Conservation (phyloP, 2,113 vertebrate genomes). For the Ariopsis seemanni region DNA sequence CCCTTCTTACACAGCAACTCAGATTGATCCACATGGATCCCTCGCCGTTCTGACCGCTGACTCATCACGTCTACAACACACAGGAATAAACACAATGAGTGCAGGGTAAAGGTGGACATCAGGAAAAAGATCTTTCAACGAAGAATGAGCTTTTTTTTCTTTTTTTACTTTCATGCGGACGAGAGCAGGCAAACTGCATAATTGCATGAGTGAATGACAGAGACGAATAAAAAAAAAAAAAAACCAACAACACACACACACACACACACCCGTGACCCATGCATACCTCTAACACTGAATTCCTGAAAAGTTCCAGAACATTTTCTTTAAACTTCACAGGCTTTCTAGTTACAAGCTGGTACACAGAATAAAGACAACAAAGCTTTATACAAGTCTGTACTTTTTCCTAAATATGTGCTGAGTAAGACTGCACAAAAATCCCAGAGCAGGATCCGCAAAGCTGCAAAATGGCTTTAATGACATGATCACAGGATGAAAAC, state of each 20-base stretch:
- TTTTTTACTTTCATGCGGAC: not conserved
- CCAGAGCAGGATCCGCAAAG: not conserved
- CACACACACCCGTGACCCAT: not conserved
- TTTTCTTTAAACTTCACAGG: not conserved
- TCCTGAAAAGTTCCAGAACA: not conserved
- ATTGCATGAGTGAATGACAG: not conserved
- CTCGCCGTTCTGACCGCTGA: slow-evolving; percentile 87
- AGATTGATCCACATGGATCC: slow-evolving; percentile 94
- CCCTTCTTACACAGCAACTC: slow-evolving; percentile 97
- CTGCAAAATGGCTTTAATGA: not conserved
- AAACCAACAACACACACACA: not conserved
- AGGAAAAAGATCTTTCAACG: not conserved
- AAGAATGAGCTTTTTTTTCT: too few relatives aligned
- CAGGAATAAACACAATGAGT: slow-evolving; percentile 2
- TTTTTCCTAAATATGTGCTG: not conserved
- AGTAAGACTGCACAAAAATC: not conserved
- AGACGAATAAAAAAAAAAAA: not conserved
- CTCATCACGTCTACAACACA: slow-evolving; percentile 70
- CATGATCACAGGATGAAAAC: not conserved
- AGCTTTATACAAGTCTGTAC: not conserved
- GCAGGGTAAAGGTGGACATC: not conserved
- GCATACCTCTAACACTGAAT: not conserved
- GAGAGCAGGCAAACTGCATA: not conserved
- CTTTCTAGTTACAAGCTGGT: not conserved
- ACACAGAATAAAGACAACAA: not conserved